Evolutionary conservation across 1,140 invertebrate genomes (phyloP).

Genomic region (Eupristina koningsbergeri): DNA sequence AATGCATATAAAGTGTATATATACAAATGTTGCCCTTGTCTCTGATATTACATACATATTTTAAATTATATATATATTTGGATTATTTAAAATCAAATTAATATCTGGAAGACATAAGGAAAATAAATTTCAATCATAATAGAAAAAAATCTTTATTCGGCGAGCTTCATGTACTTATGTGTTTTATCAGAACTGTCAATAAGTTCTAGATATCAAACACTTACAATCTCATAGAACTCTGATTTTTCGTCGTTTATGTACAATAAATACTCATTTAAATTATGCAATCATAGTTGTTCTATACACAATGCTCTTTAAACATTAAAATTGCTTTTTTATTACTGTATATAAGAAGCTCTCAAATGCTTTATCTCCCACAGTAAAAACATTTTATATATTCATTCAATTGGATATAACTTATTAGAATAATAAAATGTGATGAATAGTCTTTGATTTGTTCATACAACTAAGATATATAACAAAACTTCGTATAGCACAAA

Average conservation of each 20-base stretch:
- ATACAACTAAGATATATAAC: slow-evolving; percentile 30
- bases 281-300: slow-evolving; percentile 26
- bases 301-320: slow-evolving; percentile 39
- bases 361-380: slow-evolving; percentile 6
- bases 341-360: slow-evolving; percentile 31
- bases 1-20: too few relatives aligned
- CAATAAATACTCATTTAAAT: slow-evolving; percentile 50
- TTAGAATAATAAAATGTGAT: slow-evolving; percentile 38
- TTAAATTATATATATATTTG: too few relatives aligned
- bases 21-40: too few relatives aligned
- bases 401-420: slow-evolving; percentile 29
- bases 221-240: slow-evolving; percentile 49
- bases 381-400: slow-evolving; percentile 33
- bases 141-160: slow-evolving; percentile 52
- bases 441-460: slow-evolving; percentile 24
- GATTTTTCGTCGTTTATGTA: slow-evolving; percentile 40
- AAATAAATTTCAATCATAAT: slow-evolving; percentile 55
- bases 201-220: slow-evolving; percentile 33
- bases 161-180: slow-evolving; percentile 42
- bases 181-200: slow-evolving; percentile 30
- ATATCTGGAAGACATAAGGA: slow-evolving; percentile 61
- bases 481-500: slow-evolving; percentile 33
- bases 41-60: too few relatives aligned
- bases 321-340: slow-evolving; percentile 27
- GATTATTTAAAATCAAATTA: too few relatives aligned